phyloP scores from a whole-genome alignment of 2,113 vertebrate species.

The Thalassarche chlororhynchos region DNA sequence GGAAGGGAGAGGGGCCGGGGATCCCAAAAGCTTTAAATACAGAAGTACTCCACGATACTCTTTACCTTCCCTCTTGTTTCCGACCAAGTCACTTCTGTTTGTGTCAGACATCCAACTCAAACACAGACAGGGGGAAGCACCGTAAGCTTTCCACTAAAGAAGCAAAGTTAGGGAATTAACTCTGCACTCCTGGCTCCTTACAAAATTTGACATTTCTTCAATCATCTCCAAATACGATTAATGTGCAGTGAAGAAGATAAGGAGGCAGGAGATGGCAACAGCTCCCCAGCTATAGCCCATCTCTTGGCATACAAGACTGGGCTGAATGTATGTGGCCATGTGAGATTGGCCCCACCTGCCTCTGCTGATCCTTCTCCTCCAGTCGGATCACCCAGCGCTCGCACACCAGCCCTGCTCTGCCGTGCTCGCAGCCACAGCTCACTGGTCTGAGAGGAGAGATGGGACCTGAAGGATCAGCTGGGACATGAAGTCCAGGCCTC shows the following conservation, averaged over 20 bases:
- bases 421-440: neutral
- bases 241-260: neutral
- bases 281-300: neutral
- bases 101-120: neutral
- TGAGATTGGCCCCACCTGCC: neutral
- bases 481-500: neutral
- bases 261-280: neutral
- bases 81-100: neutral
- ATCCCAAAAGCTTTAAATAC: neutral
- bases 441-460: neutral
- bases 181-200: neutral
- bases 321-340: rapidly evolving
- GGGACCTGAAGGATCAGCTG: neutral
- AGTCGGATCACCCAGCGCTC: neutral
- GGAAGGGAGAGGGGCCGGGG: neutral
- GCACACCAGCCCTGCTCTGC: neutral
- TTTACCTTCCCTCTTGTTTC: neutral
- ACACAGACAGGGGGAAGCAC: rapidly evolving
- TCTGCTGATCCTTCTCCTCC: neutral
- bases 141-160: neutral
- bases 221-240: neutral
- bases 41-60: neutral
- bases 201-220: neutral
- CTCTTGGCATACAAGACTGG: neutral
- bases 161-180: neutral